Percentiles rank a stretch among this genome's conserved stretches.
Evolutionary conservation across 2,113 vertebrate species (phyloP).

Genomic region (Geothlypis trichas): DNA sequence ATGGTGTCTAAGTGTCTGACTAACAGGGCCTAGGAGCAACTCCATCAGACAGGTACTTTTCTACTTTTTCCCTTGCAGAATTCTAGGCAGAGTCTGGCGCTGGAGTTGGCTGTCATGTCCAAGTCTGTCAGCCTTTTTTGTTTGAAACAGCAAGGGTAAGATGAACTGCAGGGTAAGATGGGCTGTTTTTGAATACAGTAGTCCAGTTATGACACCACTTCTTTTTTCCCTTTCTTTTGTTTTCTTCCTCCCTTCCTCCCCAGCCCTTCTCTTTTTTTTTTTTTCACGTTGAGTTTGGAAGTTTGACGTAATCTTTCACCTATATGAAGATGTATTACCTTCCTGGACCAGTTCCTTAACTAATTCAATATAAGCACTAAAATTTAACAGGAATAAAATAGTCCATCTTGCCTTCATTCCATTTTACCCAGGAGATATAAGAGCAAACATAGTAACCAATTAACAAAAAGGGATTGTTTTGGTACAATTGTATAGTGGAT

Average conservation of each 20-base stretch:
- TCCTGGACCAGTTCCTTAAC: conserved; percentile 58
- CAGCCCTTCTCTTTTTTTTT: background rate
- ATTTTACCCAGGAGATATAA: conserved; percentile 72
- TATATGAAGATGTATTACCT: conserved; percentile 56
- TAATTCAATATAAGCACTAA: conserved; percentile 18
- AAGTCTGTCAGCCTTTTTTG: conserved; percentile 76
- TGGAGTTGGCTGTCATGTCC: conserved; percentile 86
- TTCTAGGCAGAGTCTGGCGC: conserved; percentile 80
- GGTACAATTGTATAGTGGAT: background rate
- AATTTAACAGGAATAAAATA: conserved; percentile 62
- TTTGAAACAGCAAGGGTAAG: conserved; percentile 79
- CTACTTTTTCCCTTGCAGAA: conserved; percentile 76
- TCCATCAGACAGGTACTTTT: conserved; percentile 79
- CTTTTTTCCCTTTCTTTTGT: conserved; percentile 23
- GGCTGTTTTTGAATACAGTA: conserved; percentile 61
- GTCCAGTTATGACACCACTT: conserved; percentile 57
- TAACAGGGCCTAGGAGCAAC: conserved; percentile 77
- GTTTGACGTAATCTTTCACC: conserved; percentile 43
- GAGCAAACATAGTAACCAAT: background rate
- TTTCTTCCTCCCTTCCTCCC: background rate
- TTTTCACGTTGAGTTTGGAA: conserved; percentile 17
- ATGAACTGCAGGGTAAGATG: conserved; percentile 79
- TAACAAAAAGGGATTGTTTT: conserved; percentile 12
- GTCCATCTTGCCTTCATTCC: conserved; percentile 81
- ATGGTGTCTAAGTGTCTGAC: conserved; percentile 75